These are phyloP conservation scores for Microcebus ravelobensis DNA, from an alignment of 2,113 vertebrate species.

Conservation along the genomic window DNA sequence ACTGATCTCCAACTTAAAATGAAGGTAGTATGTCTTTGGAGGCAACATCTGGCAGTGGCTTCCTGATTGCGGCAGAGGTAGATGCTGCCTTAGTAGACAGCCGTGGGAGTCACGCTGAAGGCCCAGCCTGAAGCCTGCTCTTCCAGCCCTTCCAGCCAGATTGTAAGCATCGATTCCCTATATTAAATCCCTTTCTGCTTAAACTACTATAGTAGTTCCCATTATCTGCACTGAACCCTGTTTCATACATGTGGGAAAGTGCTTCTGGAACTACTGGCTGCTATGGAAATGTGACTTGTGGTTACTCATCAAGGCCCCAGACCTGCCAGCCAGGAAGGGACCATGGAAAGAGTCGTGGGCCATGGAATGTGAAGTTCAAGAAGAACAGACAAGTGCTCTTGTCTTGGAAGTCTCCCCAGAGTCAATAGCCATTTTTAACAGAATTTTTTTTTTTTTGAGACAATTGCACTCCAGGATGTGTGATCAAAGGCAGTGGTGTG, in stretches of 20 bases:
- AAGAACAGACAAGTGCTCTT: not conserved
- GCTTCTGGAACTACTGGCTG: not conserved
- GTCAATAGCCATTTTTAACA: not conserved
- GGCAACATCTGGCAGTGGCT: not conserved
- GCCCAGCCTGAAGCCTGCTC: not conserved
- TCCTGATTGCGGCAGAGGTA: not conserved
- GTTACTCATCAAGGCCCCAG: not conserved
- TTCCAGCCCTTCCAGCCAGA: not conserved
- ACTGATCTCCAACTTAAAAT: not conserved
- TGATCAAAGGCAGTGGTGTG: too few relatives aligned
- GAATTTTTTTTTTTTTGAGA: not conserved
- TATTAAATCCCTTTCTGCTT: conserved; percentile 21
- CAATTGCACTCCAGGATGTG: not conserved
- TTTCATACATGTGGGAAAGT: not conserved
- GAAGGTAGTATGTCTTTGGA: not conserved
- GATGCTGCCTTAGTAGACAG: not conserved
- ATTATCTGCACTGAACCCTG: not conserved
- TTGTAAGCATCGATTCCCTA: not conserved
- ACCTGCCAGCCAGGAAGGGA: not conserved
- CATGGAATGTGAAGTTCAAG: not conserved
- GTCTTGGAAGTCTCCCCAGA: not conserved
- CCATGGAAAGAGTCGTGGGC: not conserved
- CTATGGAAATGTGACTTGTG: not conserved
- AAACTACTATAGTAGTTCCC: not conserved
- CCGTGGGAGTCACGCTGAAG: not conserved